These are phyloP conservation scores for Calypte anna DNA, from an alignment of 2,113 vertebrate genomes.

Conservation along the genomic window DNA sequence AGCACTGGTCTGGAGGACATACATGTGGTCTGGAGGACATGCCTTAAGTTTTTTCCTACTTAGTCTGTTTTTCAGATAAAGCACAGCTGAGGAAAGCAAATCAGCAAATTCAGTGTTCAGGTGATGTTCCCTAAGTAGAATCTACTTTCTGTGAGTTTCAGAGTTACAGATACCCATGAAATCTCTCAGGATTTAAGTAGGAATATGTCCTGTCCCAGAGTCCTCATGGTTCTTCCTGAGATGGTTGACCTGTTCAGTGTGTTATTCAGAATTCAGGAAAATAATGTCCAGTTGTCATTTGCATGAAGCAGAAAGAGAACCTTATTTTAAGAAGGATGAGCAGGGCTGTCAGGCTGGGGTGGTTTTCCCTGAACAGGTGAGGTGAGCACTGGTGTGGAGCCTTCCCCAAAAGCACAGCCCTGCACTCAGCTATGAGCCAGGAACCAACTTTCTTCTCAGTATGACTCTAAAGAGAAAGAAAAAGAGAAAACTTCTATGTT, in stretches of 20 bases:
- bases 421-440: neutral
- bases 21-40: fast-evolving
- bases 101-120: neutral
- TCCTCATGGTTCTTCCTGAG: neutral
- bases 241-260: neutral
- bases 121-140: neutral
- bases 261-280: neutral
- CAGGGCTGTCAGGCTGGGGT: fast-evolving
- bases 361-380: neutral
- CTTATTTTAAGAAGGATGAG: neutral
- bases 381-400: fast-evolving
- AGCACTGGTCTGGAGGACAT: neutral
- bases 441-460: neutral
- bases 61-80: neutral
- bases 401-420: neutral
- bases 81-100: neutral
- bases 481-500: neutral
- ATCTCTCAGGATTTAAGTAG: neutral
- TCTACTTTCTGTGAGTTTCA: neutral
- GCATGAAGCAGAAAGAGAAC: neutral
- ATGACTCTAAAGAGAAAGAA: neutral
- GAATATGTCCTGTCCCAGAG: neutral
- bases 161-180: neutral
- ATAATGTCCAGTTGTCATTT: neutral
- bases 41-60: neutral